A percentile compares a stretch with the other conserved stretches of the same genome.
Evolutionary conservation across 1,140 invertebrate genomes (phyloP).

Genomic region (Leucophenga varia): DNA sequence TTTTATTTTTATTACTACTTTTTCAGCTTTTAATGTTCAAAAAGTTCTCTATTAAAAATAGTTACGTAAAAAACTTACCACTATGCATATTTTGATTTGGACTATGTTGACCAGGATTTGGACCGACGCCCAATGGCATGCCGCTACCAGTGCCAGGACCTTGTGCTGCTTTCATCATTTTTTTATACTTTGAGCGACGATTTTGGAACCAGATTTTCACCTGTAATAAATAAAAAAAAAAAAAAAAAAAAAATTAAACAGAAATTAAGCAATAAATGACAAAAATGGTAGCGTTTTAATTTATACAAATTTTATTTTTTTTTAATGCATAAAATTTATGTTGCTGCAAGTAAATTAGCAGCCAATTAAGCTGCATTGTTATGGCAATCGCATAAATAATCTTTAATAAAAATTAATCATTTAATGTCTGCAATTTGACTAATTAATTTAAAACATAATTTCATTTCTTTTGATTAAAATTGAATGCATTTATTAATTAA

Average conservation of each 20-base stretch:
- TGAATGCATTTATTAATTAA: too few relatives aligned
- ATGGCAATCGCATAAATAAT: too few relatives aligned
- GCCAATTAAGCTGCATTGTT: too few relatives aligned
- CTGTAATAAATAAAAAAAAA: slow-evolving; percentile 68
- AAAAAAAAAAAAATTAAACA: slow-evolving; percentile 11
- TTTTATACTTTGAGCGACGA: slow-evolving; percentile 91
- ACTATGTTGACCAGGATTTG: slow-evolving; percentile 32
- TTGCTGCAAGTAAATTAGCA: too few relatives aligned
- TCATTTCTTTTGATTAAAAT: too few relatives aligned
- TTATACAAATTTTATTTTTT: background rate
- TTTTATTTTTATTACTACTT: too few relatives aligned
- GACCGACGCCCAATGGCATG: slow-evolving; percentile 59
- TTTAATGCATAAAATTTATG: background rate
- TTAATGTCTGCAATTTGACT: too few relatives aligned
- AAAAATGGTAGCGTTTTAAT: background rate
- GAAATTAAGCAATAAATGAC: slow-evolving; percentile 19
- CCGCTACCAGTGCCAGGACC: slow-evolving; percentile 60
- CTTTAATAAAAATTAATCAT: too few relatives aligned
- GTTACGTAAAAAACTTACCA: too few relatives aligned
- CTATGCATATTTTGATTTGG: slow-evolving; percentile 31
- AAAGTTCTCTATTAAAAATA: too few relatives aligned
- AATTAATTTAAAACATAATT: too few relatives aligned
- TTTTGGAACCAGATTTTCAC: slow-evolving; percentile 99
- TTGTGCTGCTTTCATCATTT: slow-evolving; percentile 87
- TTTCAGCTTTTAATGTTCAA: too few relatives aligned